A percentile compares a stretch with the other conserved stretches of the same genome.
These are phyloP conservation scores for Acanthaster planci DNA, from an alignment of 35 echinoderm and acorn worm genomes.

Conservation along the genomic window DNA sequence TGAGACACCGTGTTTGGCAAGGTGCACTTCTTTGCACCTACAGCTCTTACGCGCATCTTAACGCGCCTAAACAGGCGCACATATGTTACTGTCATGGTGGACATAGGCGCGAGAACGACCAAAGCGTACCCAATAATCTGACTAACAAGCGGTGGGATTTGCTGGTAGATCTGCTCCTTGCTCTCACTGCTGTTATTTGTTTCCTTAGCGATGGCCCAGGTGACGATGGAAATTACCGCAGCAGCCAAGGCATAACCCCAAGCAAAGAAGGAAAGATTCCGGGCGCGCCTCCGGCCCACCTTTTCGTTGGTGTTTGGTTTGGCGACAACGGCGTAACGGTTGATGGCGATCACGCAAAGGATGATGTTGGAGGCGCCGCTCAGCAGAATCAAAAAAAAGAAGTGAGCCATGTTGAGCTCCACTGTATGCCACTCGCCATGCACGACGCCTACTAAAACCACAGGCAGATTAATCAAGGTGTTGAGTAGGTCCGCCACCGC, in stretches of 20 bases:
- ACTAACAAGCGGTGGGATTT: neutral
- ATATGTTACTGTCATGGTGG: neutral
- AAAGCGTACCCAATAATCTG: neutral
- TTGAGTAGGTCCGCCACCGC: neutral
- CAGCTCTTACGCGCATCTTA: conserved; percentile 1
- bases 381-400: conserved; percentile 6
- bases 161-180: neutral
- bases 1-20: neutral
- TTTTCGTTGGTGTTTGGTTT: conserved; percentile 22
- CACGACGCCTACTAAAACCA: neutral
- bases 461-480: neutral
- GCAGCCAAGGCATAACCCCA: neutral
- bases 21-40: conserved; percentile 5
- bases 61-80: neutral
- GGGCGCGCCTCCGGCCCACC: neutral
- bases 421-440: neutral
- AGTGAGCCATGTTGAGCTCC: neutral
- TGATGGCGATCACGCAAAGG: conserved; percentile 1
- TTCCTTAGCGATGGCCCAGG: neutral
- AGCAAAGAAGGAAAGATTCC: neutral
- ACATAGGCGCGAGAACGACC: neutral
- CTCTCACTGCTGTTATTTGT: neutral
- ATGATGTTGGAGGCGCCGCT: conserved; percentile 8
- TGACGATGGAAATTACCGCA: neutral
- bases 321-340: neutral